Conservation (phyloP, 92 coral and sea anemone genomes). For the Epizoanthus stellaris region DNA sequence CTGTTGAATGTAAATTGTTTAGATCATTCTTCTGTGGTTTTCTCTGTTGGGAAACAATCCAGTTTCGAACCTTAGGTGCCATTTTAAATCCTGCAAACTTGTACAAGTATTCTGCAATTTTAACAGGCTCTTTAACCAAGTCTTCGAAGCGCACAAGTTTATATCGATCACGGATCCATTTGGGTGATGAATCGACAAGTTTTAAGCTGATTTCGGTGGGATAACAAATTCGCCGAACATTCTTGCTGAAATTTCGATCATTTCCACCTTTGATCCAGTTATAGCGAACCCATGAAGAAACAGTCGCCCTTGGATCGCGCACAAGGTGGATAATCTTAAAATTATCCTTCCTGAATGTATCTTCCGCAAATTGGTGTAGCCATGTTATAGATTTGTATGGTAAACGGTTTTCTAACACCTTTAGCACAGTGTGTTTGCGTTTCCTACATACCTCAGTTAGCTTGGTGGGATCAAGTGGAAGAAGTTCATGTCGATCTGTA, state of each 20-base stretch:
- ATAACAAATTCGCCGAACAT: slow-evolving; percentile 28
- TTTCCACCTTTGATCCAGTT: slow-evolving; percentile 39
- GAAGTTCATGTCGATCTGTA: neutral
- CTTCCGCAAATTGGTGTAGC: slow-evolving; percentile 15
- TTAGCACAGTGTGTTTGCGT: slow-evolving; percentile 21
- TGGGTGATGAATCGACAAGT: slow-evolving; percentile 2
- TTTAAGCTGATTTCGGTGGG: slow-evolving; percentile 14
- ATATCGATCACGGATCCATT: slow-evolving; percentile 20
- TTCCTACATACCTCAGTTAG: neutral
- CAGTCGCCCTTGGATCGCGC: slow-evolving; percentile 43
- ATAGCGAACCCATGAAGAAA: slow-evolving; percentile 30
- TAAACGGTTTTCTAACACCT: slow-evolving; percentile 30
- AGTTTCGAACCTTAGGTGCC: neutral
- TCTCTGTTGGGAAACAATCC: slow-evolving; percentile 25
- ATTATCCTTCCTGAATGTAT: neutral
- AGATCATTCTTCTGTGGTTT: slow-evolving; percentile 22
- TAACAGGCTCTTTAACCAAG: slow-evolving; percentile 15
- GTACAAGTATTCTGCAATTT: slow-evolving; percentile 41
- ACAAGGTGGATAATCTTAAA: slow-evolving; percentile 42
- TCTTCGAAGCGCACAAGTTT: slow-evolving; percentile 42
- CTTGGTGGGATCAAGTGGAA: slow-evolving; percentile 4
- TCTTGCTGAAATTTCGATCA: neutral
- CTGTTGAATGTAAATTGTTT: slow-evolving; percentile 15
- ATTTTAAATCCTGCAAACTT: slow-evolving; percentile 33
- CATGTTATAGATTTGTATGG: slow-evolving; percentile 16